Evolutionary conservation across 2,888 invertebrate genomes (phyloP).

Genomic region (Digitonthophagus gazella): DNA sequence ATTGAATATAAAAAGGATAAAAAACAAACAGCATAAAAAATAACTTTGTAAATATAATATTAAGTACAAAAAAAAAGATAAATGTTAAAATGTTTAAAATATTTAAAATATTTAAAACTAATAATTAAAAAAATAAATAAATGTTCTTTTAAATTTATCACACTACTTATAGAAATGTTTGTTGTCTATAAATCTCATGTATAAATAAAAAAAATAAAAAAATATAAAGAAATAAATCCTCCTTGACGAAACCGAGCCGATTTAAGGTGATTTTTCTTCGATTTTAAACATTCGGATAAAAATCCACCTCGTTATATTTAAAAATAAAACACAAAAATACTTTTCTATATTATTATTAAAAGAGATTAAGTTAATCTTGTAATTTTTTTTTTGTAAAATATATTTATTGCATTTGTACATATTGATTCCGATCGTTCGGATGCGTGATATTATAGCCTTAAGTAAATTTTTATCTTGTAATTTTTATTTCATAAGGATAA

Average conservation of each 20-base stretch:
- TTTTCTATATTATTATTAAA: constrained; percentile 12
- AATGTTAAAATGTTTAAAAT: too few relatives aligned
- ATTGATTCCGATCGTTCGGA: constrained; percentile 28
- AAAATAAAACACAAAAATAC: not conserved
- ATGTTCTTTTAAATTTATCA: not conserved
- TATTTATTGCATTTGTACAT: constrained; percentile 40
- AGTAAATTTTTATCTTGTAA: constrained; percentile 23
- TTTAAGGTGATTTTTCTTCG: too few relatives aligned
- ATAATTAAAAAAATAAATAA: not conserved
- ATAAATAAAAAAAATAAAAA: not conserved
- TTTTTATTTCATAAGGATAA: not conserved
- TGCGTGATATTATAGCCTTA: constrained; percentile 32
- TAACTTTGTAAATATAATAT: not conserved
- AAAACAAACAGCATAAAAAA: too few relatives aligned
- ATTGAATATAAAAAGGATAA: too few relatives aligned
- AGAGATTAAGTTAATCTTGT: constrained; percentile 13
- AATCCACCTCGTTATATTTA: constrained; percentile 15
- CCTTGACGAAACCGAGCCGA: not conserved
- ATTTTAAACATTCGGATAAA: too few relatives aligned
- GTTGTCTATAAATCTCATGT: not conserved
- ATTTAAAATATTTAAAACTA: too few relatives aligned
- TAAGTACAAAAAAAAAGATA: not conserved
- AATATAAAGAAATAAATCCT: not conserved
- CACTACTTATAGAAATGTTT: too few relatives aligned
- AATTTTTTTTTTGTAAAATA: constrained; percentile 35